A percentile compares a stretch with the other conserved stretches of the same genome.
phyloP scores from a whole-genome alignment of 2,888 invertebrate genomes.

The Alsophila aescularia region DNA sequence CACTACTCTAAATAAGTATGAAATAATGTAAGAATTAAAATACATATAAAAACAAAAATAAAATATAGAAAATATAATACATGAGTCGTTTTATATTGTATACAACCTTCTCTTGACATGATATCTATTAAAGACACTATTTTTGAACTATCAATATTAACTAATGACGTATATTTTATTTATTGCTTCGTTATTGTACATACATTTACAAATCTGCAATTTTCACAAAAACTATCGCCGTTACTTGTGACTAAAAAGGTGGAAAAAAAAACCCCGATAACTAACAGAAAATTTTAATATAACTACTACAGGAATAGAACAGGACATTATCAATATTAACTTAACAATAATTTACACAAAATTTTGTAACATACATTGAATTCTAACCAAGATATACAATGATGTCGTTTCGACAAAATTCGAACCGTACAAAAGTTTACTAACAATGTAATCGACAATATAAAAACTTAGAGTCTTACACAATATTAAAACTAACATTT shows the following conservation, averaged over 20 bases:
- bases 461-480: conserved; percentile 25
- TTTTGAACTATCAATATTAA: too few species aligned
- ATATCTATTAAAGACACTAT: too few species aligned
- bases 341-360: conserved; percentile 33
- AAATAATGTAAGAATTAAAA: too few species aligned
- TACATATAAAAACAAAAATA: too few species aligned
- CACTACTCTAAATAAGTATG: too few species aligned
- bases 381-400: conserved; percentile 52
- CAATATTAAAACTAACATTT: conserved; percentile 29
- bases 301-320: conserved; percentile 48
- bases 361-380: conserved; percentile 49
- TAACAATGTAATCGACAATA: conserved; percentile 17
- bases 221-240: conserved; percentile 58
- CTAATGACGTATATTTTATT: background rate
- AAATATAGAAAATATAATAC: too few species aligned
- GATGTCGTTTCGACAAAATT: conserved; percentile 44
- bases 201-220: conserved; percentile 42
- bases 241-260: conserved; percentile 81
- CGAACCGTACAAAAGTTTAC: conserved; percentile 42
- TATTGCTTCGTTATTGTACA: background rate
- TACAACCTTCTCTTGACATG: too few species aligned
- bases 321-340: conserved; percentile 55
- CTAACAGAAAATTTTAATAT: conserved; percentile 59
- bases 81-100: too few species aligned
- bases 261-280: conserved; percentile 69